phyloP scores from a whole-genome alignment of 37 sponge, comb jelly and placozoan species.

The Agelas oroides region DNA sequence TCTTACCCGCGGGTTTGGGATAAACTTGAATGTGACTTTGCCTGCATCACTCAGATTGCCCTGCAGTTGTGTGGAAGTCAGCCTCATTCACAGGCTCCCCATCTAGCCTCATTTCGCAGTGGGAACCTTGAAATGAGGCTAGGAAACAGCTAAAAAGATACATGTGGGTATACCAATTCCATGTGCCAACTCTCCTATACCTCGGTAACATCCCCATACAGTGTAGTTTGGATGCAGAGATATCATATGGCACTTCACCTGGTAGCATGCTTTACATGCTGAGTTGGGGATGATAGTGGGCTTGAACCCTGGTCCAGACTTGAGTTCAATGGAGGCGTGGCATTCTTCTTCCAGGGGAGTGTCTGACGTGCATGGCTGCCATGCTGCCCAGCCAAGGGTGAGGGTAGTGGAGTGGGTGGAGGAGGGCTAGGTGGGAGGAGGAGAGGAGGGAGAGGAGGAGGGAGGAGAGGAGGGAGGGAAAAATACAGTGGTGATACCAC shows the following conservation, averaged over 20 bases:
- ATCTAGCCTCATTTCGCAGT: no score
- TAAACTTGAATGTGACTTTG: conserved; percentile 44
- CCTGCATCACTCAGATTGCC: conserved; percentile 35
- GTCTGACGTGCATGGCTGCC: conserved; percentile 19
- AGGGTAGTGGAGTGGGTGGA: conserved; percentile 28
- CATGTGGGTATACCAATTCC: no score
- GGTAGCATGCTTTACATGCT: conserved; percentile 48
- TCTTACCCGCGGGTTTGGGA: not conserved
- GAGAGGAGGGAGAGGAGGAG: not conserved
- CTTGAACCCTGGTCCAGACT: conserved; percentile 45
- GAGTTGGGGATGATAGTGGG: conserved; percentile 46
- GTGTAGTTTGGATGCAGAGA: not conserved
- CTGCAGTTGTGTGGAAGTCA: no score
- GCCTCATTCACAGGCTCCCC: no score
- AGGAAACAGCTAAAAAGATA: no score
- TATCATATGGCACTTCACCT: conserved; percentile 1
- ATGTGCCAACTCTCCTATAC: no score
- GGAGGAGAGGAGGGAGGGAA: not conserved
- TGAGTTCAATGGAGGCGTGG: conserved; percentile 38
- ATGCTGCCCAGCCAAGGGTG: conserved; percentile 55
- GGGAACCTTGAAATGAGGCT: no score
- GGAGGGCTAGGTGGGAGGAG: not conserved
- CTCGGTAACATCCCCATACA: not conserved
- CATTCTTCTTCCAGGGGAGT: not conserved
- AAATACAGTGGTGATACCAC: not conserved